Evolutionary conservation across 2,113 vertebrate species (phyloP), one percentile per base, ranked within the genome.

Genomic region (Odobenus rosmarus): DNA sequence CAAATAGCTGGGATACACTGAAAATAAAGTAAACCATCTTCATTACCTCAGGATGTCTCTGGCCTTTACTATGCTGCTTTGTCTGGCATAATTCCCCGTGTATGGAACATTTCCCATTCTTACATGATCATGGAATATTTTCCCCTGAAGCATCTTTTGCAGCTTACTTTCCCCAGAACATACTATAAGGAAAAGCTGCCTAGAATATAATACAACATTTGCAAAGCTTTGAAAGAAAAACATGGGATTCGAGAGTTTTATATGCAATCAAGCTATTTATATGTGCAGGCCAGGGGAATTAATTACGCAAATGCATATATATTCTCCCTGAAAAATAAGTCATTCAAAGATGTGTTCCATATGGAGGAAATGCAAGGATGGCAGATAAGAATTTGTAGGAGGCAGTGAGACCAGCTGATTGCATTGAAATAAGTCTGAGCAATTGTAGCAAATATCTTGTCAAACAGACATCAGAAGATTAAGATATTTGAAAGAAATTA

Each of bases 151-250:
- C 59, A 81, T 23, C 6, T n/a, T 89, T 92, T 69, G 16, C 2
- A 88, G 71, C 12, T 96, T 87, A 80, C 89, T 93, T 91, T 62
- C 28, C 88, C 59, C 9, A 33, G 76, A 62, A 86, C 42, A 42
- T 59, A 46, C 4, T 51, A 39, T 24, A 67, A 72, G 72, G 53
- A 89, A 96, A 77, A 67, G 19, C 31, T 88, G 36, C 8, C 16
- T 71, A 3, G 77, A 53, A 93, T 53, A 84, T 53, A 64, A 64
- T 3, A 59, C 2, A 36, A 12, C 36, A 84, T 39, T 64, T 53
- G 89, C 28, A 94, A 83, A 86, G 9, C 59, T 85, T 81, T 77
- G 16, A 93, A 90, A 92, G 81, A 85, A 94, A 88, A 88, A 53
- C 21, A 55, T 15, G 4, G 19, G 46, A 89, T 62, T 97, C 12